Conservation (phyloP, 1,140 invertebrate genomes). For the Nixonia krombeini region DNA sequence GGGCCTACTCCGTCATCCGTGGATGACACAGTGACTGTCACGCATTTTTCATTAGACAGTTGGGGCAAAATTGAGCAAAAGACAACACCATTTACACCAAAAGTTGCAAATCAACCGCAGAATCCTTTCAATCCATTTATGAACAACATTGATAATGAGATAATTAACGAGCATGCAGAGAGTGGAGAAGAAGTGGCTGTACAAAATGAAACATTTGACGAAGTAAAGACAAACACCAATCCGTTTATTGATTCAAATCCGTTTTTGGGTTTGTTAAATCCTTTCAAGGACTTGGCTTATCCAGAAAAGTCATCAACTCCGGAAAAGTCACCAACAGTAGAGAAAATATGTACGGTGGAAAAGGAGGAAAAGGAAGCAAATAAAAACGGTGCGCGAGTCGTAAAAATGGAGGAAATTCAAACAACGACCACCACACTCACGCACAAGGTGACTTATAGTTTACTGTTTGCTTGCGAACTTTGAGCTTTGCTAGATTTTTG, state of each 20-base stretch:
- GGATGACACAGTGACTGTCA: slow-evolving; percentile 68
- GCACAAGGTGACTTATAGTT: slow-evolving; percentile 52
- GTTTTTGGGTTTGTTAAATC: slow-evolving; percentile 67
- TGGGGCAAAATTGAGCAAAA: slow-evolving; percentile 70
- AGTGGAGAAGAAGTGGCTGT: slow-evolving; percentile 37
- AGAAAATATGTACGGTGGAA: too few species aligned
- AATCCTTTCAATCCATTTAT: slow-evolving; percentile 70
- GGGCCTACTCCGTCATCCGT: slow-evolving; percentile 51
- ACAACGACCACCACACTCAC: slow-evolving; percentile 64
- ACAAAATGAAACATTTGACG: slow-evolving; percentile 53
- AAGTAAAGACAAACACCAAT: slow-evolving; percentile 70
- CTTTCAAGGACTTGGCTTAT: slow-evolving; percentile 51
- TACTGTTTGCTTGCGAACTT: slow-evolving; percentile 15
- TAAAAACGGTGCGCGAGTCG: slow-evolving; percentile 54
- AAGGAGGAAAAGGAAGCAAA: slow-evolving; percentile 50
- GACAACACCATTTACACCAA: slow-evolving; percentile 64
- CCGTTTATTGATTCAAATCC: slow-evolving; percentile 74
- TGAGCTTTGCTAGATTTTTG: slow-evolving; percentile 13
- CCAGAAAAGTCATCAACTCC: slow-evolving; percentile 40
- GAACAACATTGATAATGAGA: slow-evolving; percentile 37
- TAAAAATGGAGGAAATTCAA: slow-evolving; percentile 64
- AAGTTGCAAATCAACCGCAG: slow-evolving; percentile 62
- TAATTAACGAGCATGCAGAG: slow-evolving; percentile 16
- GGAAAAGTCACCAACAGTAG: too few species aligned
- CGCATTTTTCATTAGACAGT: slow-evolving; percentile 69